phyloP scores from a whole-genome alignment of 2,888 invertebrate species.

The Scaptomyza tumidula region DNA sequence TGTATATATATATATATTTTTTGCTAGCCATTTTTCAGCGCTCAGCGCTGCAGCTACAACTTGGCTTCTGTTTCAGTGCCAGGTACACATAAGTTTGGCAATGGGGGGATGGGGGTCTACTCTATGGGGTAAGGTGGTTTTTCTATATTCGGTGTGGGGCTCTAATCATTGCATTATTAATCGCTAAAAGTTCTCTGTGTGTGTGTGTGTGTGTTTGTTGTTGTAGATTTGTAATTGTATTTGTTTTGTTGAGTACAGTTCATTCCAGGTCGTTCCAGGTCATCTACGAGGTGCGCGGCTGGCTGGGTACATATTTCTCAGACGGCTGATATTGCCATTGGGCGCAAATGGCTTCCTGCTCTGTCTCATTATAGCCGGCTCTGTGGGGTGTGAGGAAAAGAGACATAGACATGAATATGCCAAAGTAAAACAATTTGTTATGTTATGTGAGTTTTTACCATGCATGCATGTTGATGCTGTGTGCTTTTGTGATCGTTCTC shows the following conservation, averaged over 20 bases:
- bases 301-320: slow-evolving; percentile 87
- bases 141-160: neutral
- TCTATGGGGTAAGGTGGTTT: neutral
- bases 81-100: neutral
- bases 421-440: no score
- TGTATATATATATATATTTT: neutral
- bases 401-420: neutral
- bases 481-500: neutral
- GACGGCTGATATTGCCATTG: slow-evolving; percentile 88
- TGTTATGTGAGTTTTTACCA: neutral
- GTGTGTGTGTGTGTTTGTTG: neutral
- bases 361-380: slow-evolving; percentile 87
- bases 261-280: slow-evolving; percentile 15
- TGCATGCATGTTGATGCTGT: neutral
- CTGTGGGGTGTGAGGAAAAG: slow-evolving; percentile 80
- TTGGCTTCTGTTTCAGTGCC: slow-evolving; percentile 17
- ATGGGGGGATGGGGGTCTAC: neutral
- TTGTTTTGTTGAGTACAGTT: neutral
- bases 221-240: slow-evolving; percentile 37
- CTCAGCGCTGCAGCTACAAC: slow-evolving; percentile 15
- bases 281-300: slow-evolving; percentile 76
- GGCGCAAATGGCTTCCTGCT: slow-evolving; percentile 86
- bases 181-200: slow-evolving; percentile 25
- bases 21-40: slow-evolving; percentile 10
- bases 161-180: slow-evolving; percentile 14